Evolutionary conservation across 2,888 invertebrate species (phyloP).

Genomic region (Melanophora roralis): DNA sequence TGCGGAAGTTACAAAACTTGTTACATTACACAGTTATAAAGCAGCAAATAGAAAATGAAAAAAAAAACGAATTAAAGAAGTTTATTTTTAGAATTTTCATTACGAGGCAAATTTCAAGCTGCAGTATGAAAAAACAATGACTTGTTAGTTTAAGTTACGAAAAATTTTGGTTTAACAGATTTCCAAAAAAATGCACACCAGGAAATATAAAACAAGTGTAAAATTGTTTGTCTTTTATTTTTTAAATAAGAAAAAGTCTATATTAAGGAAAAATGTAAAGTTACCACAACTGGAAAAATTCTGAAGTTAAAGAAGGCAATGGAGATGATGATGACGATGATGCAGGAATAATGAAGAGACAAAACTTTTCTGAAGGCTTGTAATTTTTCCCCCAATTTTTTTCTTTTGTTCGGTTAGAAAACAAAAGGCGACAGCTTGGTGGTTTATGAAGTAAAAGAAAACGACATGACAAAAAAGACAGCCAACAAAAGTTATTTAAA

Average conservation of each 20-base stretch:
- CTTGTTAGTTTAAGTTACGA: conserved; percentile 47
- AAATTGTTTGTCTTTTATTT: conserved; percentile 38
- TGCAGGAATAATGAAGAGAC: conserved; percentile 73
- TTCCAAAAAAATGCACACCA: conserved; percentile 24
- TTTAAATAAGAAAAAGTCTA: conserved; percentile 24
- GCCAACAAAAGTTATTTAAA: conserved; percentile 51
- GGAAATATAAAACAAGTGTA: conserved; percentile 50
- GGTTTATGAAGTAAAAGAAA: conserved; percentile 50
- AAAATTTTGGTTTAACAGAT: conserved; percentile 28
- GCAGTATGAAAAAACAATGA: conserved; percentile 3
- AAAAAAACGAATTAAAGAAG: conserved; percentile 5
- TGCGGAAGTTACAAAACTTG: conserved; percentile 44
- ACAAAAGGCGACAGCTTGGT: conserved; percentile 61
- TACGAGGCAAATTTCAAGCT: conserved; percentile 5
- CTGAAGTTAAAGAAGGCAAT: conserved; percentile 11
- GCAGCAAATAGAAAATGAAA: conserved; percentile 16
- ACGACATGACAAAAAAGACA: conserved; percentile 57
- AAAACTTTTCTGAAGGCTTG: conserved; percentile 75
- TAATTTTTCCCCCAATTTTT: conserved; percentile 66
- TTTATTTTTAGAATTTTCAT: conserved; percentile 20
- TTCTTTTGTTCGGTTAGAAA: conserved; percentile 27
- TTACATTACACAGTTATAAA: conserved; percentile 23
- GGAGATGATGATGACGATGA: conserved; percentile 22
- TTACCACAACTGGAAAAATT: conserved; percentile 54
- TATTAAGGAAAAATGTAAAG: conserved; percentile 52